Percentiles rank a stretch among this genome's conserved stretches.
Evolutionary conservation across 2,888 invertebrate species (phyloP).

Genomic region (Hypolimnas misippus): DNA sequence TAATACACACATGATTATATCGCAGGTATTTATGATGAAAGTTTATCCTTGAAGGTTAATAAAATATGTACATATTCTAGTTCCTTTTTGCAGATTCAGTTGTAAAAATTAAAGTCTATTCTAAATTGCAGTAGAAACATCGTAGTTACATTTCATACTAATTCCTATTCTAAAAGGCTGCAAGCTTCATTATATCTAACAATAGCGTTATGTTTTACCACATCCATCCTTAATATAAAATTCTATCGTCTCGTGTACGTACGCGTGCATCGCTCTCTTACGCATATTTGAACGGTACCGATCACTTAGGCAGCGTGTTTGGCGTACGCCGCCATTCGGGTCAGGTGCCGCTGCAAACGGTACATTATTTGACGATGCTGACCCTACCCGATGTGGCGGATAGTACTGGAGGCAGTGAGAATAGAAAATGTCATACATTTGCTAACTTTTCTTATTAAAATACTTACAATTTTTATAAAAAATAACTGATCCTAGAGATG

Average conservation of each 20-base stretch:
- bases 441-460: no score
- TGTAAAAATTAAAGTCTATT: no score
- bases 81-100: no score
- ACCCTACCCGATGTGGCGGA: constrained; percentile 58
- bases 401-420: constrained; percentile 33
- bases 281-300: constrained; percentile 74
- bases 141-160: no score
- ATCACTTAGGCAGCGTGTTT: constrained; percentile 78
- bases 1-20: no score
- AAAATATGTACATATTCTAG: no score
- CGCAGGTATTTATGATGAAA: background rate
- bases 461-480: no score
- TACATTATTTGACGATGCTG: constrained; percentile 76
- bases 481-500: no score
- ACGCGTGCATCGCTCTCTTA: constrained; percentile 28
- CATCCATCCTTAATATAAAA: constrained; percentile 6
- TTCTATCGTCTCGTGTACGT: constrained; percentile 52
- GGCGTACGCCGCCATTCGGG: constrained; percentile 72
- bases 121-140: no score
- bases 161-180: no score
- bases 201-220: background rate
- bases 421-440: background rate
- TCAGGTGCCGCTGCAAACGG: constrained; percentile 77
- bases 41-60: background rate
- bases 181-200: background rate